phyloP scores from a whole-genome alignment of 2,888 invertebrate genomes.

The Anorthoa munda region DNA sequence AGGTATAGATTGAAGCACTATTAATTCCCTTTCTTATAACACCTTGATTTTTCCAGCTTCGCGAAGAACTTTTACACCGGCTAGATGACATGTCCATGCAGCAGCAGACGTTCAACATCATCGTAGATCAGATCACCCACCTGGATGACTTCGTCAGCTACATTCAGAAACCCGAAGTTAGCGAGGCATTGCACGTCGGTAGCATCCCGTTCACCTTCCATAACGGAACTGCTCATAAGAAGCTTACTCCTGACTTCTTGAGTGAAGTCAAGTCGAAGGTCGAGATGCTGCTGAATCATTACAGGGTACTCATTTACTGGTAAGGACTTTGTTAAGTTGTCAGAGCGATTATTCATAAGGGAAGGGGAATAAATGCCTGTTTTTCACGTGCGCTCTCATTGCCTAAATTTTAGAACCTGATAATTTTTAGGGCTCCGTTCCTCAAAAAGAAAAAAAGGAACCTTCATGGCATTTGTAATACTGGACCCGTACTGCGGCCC shows the following conservation, averaged over 20 bases:
- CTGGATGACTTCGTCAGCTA: slow-evolving; percentile 88
- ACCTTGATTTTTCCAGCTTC: slow-evolving; percentile 71
- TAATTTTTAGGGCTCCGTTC: too few relatives aligned
- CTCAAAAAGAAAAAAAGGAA: too few relatives aligned
- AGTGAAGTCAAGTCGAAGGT: slow-evolving; percentile 92
- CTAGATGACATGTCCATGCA: slow-evolving; percentile 76
- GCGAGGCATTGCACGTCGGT: slow-evolving; percentile 94
- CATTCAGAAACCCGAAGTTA: slow-evolving; percentile 89
- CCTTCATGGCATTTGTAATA: too few relatives aligned
- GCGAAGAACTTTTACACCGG: slow-evolving; percentile 73
- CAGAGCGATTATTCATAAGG: neutral
- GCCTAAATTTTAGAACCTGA: too few relatives aligned
- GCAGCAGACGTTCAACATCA: slow-evolving; percentile 75
- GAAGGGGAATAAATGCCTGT: neutral
- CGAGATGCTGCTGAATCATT: slow-evolving; percentile 91
- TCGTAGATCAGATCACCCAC: slow-evolving; percentile 80
- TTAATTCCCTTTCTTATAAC: neutral
- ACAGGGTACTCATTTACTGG: slow-evolving; percentile 93
- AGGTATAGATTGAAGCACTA: too few relatives aligned
- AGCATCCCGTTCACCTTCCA: slow-evolving; percentile 84
- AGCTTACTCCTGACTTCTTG: slow-evolving; percentile 92
- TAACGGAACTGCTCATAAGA: slow-evolving; percentile 69
- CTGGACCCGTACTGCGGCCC: too few relatives aligned
- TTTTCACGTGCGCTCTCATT: too few relatives aligned
- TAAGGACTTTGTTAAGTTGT: slow-evolving; percentile 62